phyloP scores from a whole-genome alignment of 2,797 vertebrate genomes.

The Petrocephalus sullivani region DNA sequence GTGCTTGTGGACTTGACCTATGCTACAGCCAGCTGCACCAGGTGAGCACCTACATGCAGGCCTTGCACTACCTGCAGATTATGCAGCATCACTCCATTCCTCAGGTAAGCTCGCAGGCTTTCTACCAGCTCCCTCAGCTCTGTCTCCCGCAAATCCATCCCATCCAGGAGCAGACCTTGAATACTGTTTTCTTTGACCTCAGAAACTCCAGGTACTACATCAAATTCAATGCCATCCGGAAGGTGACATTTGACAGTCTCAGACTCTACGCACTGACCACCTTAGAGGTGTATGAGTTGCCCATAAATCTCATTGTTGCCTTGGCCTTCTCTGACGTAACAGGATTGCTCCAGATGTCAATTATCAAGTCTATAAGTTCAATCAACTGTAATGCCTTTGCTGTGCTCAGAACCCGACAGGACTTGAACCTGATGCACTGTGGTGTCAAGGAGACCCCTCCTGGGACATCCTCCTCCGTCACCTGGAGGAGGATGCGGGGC shows the following conservation, averaged over 20 bases:
- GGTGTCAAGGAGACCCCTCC: neutral
- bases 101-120: conserved; percentile 14
- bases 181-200: conserved; percentile 23
- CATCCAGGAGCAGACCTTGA: conserved; percentile 8
- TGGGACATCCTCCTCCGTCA: neutral
- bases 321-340: conserved; percentile 3
- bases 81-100: neutral
- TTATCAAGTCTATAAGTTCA: neutral
- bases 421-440: neutral
- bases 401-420: neutral
- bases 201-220: neutral
- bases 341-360: neutral
- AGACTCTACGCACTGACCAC: conserved; percentile 8
- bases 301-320: conserved; percentile 15
- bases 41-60: neutral
- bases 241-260: neutral
- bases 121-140: conserved; percentile 13
- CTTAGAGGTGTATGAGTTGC: neutral
- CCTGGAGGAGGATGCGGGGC: conserved; percentile 4
- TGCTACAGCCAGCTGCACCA: conserved; percentile 17
- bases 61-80: conserved; percentile 7
- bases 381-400: neutral
- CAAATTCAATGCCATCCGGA: neutral
- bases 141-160: neutral
- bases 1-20: neutral